phyloP scores from a whole-genome alignment of 2,888 invertebrate species.

The Drosophila eohydei region DNA sequence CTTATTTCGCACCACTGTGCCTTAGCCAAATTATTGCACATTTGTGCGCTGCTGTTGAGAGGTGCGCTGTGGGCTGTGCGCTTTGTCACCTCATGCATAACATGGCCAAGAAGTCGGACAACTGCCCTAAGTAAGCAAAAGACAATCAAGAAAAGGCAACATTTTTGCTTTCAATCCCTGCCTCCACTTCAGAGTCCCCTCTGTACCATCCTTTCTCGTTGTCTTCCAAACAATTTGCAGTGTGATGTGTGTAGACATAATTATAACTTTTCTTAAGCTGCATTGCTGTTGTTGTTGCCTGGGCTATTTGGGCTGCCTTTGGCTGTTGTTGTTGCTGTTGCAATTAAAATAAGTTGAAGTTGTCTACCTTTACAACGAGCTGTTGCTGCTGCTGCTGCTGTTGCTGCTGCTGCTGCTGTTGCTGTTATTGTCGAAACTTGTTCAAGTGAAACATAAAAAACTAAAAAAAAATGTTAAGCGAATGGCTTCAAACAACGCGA shows the following conservation, averaged over 20 bases:
- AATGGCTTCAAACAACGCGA: constrained; percentile 57
- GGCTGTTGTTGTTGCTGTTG: constrained; percentile 56
- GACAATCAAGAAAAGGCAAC: constrained; percentile 4
- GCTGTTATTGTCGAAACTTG: constrained; percentile 59
- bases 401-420: constrained; percentile 2
- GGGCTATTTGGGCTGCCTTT: constrained; percentile 34
- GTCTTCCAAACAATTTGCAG: constrained; percentile 44
- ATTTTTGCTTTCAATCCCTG: neutral
- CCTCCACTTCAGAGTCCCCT: neutral
- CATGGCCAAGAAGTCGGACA: constrained; percentile 54
- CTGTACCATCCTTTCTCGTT: neutral
- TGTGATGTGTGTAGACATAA: constrained; percentile 63
- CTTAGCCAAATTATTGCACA: constrained; percentile 45
- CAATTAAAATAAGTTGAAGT: constrained; percentile 81
- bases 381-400: constrained; percentile 30
- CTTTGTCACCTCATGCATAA: constrained; percentile 75
- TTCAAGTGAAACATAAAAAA: constrained; percentile 55
- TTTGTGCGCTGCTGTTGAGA: constrained; percentile 35
- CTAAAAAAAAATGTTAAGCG: constrained; percentile 40
- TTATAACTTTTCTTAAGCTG: constrained; percentile 72
- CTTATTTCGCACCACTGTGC: constrained; percentile 34
- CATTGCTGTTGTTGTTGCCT: constrained; percentile 42
- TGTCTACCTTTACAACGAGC: constrained; percentile 77
- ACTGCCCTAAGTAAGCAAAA: constrained; percentile 28
- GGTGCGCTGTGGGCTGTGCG: constrained; percentile 47